A percentile compares a stretch with the other conserved stretches of the same genome.
Conservation (phyloP, 2,113 vertebrate genomes). For the Amazona guildingii region DNA sequence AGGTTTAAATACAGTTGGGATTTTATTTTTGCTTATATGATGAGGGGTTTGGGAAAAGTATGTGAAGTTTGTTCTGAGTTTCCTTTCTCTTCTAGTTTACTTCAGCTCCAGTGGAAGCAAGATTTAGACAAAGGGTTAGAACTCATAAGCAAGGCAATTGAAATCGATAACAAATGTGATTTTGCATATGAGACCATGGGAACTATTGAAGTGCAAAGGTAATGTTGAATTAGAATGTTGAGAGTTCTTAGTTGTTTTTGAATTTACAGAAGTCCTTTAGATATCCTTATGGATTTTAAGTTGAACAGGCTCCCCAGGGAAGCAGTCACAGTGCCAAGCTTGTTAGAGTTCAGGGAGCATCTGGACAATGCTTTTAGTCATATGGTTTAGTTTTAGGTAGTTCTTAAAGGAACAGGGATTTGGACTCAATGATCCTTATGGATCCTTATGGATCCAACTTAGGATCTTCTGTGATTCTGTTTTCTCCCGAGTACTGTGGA, state of each 20-base stretch:
- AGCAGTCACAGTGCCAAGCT: neutral
- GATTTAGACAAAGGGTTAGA: constrained; percentile 95
- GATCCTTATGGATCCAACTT: neutral
- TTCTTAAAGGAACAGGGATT: neutral
- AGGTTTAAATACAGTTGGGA: neutral
- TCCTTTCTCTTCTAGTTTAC: constrained; percentile 80
- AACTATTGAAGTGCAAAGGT: constrained; percentile 99
- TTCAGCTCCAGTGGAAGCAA: constrained; percentile 99
- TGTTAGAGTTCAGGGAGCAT: neutral
- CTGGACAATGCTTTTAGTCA: neutral
- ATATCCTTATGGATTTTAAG: neutral
- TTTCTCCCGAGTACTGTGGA: neutral
- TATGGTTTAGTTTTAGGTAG: neutral
- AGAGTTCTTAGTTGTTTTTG: neutral
- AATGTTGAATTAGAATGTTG: constrained; percentile 27
- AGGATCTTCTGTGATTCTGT: neutral
- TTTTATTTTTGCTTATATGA: neutral
- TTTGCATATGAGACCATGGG: constrained; percentile 99
- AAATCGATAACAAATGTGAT: constrained; percentile 99
- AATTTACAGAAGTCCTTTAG: neutral
- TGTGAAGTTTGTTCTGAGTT: neutral
- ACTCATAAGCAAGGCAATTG: constrained; percentile 97
- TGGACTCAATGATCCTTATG: neutral
- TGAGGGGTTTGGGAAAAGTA: neutral
- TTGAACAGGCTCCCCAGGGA: neutral